Evolutionary conservation across 1,140 invertebrate species (phyloP), one percentile per base, ranked within the genome.

Genomic region (Pachyrhynchus sulphureomaculatus): DNA sequence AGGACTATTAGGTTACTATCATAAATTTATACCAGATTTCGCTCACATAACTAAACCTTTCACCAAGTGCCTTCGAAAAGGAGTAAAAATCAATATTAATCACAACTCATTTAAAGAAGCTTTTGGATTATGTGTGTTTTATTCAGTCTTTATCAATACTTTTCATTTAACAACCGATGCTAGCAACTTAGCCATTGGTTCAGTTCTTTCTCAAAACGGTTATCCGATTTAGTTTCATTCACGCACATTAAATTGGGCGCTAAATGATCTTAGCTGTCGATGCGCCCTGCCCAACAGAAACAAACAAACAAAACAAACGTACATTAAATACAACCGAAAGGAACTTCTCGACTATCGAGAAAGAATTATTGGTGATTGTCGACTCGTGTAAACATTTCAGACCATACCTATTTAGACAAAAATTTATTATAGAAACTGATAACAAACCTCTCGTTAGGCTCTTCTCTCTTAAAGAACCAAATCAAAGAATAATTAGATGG

Each of bases 321-420:
- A n/a, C n/a, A n/a, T 12, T 36, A 36, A 36, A 36, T 12, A 36
- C 34, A 4, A 15, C 32, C 17, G 57, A 60, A 60, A 60, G 36
- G 51, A 60, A 45, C 12, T 60, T 51, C 26, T 13, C 57, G 26
- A 60, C 57, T 12, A 60, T 60, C 26, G 47, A n/a, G n/a, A n/a
- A n/a, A n/a, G n/a, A n/a, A n/a, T n/a, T n/a, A n/a, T n/a, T n/a
- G n/a, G n/a, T n/a, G 4, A 26, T 60, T 32, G 48, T 60, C 3
- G 29, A 48, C 32, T 47, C 45, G 3, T 49, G 32, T n/a, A 45
- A 52, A 52, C 42, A 37, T 48, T 51, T 51, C 23, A 32, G 42
- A n/a, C 42, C 42, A 15, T 60, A 60, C 13, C 37, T 47, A 10
- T 60, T 33, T 37, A 47, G 37, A 13, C 47, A 42, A 49, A 49